Evolutionary conservation across 2,113 vertebrate genomes (phyloP).

Genomic region (Oncorhynchus kisutch): DNA sequence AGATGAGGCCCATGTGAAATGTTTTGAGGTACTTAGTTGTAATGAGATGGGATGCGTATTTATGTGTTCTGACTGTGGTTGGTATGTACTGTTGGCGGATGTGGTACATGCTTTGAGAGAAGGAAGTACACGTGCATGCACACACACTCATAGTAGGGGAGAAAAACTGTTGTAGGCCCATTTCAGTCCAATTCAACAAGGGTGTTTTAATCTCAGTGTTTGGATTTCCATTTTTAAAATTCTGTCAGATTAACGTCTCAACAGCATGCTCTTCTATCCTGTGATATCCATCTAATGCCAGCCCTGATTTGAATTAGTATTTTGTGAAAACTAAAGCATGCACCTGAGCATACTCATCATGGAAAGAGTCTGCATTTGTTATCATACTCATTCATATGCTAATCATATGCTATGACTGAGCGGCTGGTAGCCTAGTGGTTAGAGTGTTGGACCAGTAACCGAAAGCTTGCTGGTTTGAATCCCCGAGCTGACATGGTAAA

Average conservation of each 20-base stretch:
- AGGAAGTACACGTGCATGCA: background rate
- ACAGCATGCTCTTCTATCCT: no score
- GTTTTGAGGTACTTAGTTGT: background rate
- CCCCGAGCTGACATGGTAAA: no score
- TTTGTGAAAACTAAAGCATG: no score
- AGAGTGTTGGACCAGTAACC: no score
- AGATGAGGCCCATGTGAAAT: conserved; percentile 31
- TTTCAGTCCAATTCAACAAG: background rate
- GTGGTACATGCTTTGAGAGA: background rate
- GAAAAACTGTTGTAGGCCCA: background rate
- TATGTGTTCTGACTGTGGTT: background rate
- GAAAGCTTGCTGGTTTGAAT: no score
- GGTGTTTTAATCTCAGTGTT: background rate
- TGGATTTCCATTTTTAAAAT: background rate
- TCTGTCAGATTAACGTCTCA: background rate
- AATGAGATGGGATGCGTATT: background rate
- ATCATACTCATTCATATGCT: no score
- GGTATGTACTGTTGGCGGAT: background rate
- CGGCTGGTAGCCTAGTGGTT: no score
- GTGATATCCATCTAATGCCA: no score
- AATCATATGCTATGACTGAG: no score
- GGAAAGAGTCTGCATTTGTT: no score
- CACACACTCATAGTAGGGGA: background rate
- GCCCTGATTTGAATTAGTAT: no score
- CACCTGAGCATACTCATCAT: no score